These are phyloP conservation scores for Apis dorsata DNA, from an alignment of 1,140 invertebrate species.

Conservation along the genomic window DNA sequence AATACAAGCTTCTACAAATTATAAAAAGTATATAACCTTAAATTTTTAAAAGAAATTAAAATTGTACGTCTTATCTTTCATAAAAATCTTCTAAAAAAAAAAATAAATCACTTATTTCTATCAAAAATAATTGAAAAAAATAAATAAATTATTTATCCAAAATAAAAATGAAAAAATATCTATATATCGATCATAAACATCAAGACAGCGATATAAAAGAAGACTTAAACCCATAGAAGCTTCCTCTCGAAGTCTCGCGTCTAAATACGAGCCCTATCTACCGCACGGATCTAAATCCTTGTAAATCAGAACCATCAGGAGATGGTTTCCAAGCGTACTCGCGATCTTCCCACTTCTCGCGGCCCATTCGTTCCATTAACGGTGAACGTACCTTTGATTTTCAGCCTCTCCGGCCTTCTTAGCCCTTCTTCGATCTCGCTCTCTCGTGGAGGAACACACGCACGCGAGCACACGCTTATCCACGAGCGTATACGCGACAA, in stretches of 20 bases:
- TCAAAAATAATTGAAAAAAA: no score
- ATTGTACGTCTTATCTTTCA: no score
- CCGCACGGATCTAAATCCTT: background rate
- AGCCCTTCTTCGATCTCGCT: background rate
- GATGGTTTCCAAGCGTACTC: background rate
- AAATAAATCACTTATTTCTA: no score
- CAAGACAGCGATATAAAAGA: background rate
- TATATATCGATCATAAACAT: background rate
- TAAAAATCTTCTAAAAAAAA: no score
- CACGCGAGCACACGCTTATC: background rate
- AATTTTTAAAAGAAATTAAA: no score
- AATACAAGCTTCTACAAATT: no score
- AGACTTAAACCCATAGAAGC: background rate
- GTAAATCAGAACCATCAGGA: background rate
- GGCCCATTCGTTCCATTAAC: conserved; percentile 35
- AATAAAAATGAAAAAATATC: background rate
- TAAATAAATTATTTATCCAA: background rate
- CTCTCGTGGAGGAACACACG: background rate
- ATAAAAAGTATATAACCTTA: no score
- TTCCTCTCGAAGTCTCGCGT: background rate
- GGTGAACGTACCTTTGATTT: conserved; percentile 26
- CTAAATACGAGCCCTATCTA: background rate
- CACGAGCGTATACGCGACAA: conserved; percentile 30
- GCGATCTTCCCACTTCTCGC: conserved; percentile 6
- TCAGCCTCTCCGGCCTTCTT: conserved; percentile 9